A percentile compares a stretch with the other conserved stretches of the same genome.
phyloP scores from a whole-genome alignment of 2,113 vertebrate genomes.

The Apteryx owenii region DNA sequence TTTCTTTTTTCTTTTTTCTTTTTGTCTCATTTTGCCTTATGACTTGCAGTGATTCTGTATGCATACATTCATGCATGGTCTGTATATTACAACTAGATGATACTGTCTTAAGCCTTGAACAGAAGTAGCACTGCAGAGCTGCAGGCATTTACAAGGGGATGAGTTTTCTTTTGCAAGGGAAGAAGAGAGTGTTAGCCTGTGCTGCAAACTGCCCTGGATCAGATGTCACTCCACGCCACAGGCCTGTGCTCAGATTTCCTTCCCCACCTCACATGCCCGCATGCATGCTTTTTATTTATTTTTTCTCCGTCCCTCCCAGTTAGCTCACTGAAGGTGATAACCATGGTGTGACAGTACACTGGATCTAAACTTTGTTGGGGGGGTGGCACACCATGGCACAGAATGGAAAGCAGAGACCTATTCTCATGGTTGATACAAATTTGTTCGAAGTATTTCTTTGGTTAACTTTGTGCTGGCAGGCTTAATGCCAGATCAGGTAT shows the following conservation, averaged over 20 bases:
- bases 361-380: not conserved
- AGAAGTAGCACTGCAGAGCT: not conserved
- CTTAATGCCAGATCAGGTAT: conserved; percentile 61
- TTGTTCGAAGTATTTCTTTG: not conserved
- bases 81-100: not conserved
- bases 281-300: not conserved
- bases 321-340: not conserved
- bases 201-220: conserved; percentile 17
- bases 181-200: not conserved
- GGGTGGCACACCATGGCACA: not conserved
- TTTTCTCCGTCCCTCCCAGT: not conserved
- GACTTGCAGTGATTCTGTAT: not conserved
- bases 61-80: not conserved
- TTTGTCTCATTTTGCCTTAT: not conserved
- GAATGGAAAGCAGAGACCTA: not conserved
- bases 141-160: not conserved
- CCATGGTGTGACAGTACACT: not conserved
- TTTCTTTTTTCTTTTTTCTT: not conserved
- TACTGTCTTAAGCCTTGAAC: not conserved
- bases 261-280: not conserved
- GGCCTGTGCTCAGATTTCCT: conserved; percentile 8
- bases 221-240: not conserved
- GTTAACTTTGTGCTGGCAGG: conserved; percentile 39
- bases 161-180: conserved; percentile 1
- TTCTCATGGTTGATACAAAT: not conserved